A percentile compares a stretch with the other conserved stretches of the same genome.
Evolutionary conservation across 2,888 invertebrate species (phyloP).

Genomic region (Bursaphelenchus okinawaensis): DNA sequence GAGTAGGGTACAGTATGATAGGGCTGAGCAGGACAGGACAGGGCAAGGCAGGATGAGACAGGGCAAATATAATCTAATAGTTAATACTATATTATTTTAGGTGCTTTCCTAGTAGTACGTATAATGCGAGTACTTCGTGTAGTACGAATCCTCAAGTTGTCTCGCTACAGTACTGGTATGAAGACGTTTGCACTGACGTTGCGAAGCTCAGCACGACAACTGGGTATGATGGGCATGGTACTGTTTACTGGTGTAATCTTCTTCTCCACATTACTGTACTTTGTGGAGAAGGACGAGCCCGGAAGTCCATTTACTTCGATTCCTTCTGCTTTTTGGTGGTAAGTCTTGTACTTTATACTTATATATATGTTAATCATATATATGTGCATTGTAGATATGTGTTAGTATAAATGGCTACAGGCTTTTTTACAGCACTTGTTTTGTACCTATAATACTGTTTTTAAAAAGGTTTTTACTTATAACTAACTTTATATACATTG

Average conservation of each 20-base stretch:
- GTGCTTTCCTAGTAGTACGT: slow-evolving; percentile 49
- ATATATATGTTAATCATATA: neutral
- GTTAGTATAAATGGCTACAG: no score
- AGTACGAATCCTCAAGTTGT: slow-evolving; percentile 51
- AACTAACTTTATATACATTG: neutral
- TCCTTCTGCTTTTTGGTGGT: slow-evolving; percentile 53
- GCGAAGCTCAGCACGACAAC: slow-evolving; percentile 39
- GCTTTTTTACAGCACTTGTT: no score
- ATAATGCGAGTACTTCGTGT: slow-evolving; percentile 52
- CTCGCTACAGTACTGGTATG: slow-evolving; percentile 52
- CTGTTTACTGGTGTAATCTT: slow-evolving; percentile 54
- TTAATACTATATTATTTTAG: slow-evolving; percentile 17
- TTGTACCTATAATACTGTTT: slow-evolving; percentile 41
- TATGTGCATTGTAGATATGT: neutral
- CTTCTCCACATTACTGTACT: slow-evolving; percentile 50
- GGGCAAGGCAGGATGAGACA: no score
- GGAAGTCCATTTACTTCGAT: slow-evolving; percentile 52
- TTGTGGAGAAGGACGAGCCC: slow-evolving; percentile 51
- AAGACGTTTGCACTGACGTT: slow-evolving; percentile 52
- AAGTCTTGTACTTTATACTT: slow-evolving; percentile 3
- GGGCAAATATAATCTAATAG: no score
- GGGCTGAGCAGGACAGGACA: no score
- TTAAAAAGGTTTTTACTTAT: slow-evolving; percentile 34
- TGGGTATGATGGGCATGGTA: slow-evolving; percentile 46
- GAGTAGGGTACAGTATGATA: no score